Conservation (phyloP, 2,113 vertebrate genomes). For the Trachemys scripta region DNA sequence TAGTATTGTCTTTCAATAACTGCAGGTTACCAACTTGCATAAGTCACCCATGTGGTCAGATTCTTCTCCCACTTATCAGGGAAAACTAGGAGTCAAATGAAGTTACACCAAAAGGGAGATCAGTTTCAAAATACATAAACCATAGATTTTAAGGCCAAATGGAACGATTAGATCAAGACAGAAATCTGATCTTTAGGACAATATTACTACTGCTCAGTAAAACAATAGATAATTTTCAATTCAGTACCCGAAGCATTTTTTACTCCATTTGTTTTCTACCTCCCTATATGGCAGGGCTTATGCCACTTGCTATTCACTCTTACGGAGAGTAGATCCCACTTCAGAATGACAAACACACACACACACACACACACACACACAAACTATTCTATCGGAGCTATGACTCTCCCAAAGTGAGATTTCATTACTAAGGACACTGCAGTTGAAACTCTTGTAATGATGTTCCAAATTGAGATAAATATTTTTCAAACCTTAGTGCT, state of each 20-base stretch:
- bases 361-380: background rate
- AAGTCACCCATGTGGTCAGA: background rate
- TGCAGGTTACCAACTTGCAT: background rate
- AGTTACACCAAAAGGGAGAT: background rate
- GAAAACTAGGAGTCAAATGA: background rate
- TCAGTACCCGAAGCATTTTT: background rate
- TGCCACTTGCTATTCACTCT: background rate
- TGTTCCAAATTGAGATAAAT: background rate
- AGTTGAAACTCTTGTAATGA: background rate
- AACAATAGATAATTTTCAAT: background rate
- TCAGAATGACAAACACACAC: background rate
- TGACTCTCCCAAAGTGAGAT: fast-evolving
- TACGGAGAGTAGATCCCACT: background rate
- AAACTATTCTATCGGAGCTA: background rate
- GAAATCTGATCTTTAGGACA: background rate
- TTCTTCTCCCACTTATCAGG: background rate
- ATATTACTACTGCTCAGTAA: background rate
- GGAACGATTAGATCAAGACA: background rate
- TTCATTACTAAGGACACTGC: background rate
- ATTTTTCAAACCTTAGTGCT: background rate
- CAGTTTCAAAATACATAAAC: background rate
- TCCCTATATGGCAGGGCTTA: background rate
- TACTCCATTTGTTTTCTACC: background rate
- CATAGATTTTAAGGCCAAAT: background rate
- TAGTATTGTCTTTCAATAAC: background rate